Conservation (phyloP, 2,888 invertebrate species). For the Brachyopa scutellaris region DNA sequence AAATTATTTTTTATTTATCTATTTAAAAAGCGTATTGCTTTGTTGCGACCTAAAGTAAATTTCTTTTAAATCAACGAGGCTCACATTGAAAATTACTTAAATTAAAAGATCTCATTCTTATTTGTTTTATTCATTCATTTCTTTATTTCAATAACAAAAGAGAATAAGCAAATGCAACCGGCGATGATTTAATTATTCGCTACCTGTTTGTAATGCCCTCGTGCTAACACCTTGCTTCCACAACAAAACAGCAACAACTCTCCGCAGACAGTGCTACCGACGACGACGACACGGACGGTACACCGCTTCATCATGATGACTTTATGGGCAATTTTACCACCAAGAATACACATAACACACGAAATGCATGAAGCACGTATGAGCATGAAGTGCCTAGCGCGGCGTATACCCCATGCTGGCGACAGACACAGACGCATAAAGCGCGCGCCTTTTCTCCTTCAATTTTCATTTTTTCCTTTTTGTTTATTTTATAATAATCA, state of each 20-base stretch:
- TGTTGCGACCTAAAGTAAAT: too few relatives aligned
- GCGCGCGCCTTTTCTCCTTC: not conserved
- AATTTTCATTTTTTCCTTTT: too few relatives aligned
- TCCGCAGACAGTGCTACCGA: not conserved
- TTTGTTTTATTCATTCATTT: too few relatives aligned
- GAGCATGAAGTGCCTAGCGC: not conserved
- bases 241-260: constrained; percentile 6
- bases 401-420: too few relatives aligned
- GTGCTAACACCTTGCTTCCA: constrained; percentile 35
- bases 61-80: too few relatives aligned
- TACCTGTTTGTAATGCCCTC: constrained; percentile 37
- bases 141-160: too few relatives aligned
- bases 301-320: not conserved
- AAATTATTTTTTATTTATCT: too few relatives aligned
- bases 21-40: too few relatives aligned
- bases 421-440: not conserved
- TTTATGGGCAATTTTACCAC: constrained; percentile 4
- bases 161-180: too few relatives aligned
- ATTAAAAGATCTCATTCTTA: too few relatives aligned
- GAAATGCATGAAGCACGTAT: constrained; percentile 5
- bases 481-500: not conserved
- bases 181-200: constrained; percentile 26
- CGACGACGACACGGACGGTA: not conserved
- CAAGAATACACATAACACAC: not conserved
- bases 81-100: too few relatives aligned